Base-by-base conservation (phyloP, 2,113 vertebrate species). In the Glareola pratincola region DNA sequence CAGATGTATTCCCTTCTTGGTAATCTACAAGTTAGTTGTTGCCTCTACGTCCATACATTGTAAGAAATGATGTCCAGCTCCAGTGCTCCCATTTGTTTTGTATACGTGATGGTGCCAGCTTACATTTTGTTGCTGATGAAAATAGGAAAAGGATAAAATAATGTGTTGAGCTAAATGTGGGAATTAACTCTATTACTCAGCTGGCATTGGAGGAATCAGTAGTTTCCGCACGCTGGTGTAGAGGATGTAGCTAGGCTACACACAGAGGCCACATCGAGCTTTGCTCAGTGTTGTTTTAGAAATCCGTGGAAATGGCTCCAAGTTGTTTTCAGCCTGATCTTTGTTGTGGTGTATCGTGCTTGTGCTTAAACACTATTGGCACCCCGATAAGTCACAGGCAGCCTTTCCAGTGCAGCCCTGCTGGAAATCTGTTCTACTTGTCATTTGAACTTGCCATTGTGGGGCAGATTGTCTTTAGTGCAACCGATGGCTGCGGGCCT, bases 41-140 rank as follows among this genome's bases (percentile, higher is more conserved):
- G 15, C 62, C 7, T 27, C 11, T 72, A 4, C 3, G 6, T 30
- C 23, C 18, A 4, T 32, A 8, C 1, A 0, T 22, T 47, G 11
- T 56, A 86, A 89, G 36, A 73, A 76, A 64, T 54, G 0, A 45
- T 5, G 9, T 63, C 37, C 32, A 45, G 24, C 57, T 83, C 27
- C 16, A 34, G 18, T 36, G 29, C n/a, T 75, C 71, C 36, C 8
- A 6, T 76, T 80, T 89, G 29, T 30, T 51, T n/a, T 64, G 20
- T 15, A 1, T 60, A 12, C 6, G 2, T 37, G 26, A 43, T 69
- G n/a, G 22, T 47, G 20, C 53, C 43, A 47, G 15, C 56, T 89
- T 45, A 47, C 0, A 15, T 64, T 76, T 59, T 62, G 3, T 53
- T 78, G 41, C 83, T 75, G 41, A 26, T 60, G 8, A 66, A 74